phyloP scores from a whole-genome alignment of 2,888 invertebrate genomes.

The Tetragnatha montana region DNA sequence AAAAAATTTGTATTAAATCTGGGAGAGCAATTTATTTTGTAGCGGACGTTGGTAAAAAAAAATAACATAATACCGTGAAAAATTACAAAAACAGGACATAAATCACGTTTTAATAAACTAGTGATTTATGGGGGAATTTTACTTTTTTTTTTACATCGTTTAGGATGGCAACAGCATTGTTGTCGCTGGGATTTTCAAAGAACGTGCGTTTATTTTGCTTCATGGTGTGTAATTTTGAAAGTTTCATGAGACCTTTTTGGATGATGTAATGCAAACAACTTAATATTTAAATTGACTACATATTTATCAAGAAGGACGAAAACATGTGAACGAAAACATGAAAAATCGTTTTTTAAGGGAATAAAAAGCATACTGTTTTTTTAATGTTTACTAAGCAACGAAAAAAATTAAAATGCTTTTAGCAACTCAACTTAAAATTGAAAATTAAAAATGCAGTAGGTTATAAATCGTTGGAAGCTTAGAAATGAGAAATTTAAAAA shows the following conservation, averaged over 20 bases:
- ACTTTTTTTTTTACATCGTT: neutral
- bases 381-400: no score
- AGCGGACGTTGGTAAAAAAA: neutral
- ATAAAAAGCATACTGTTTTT: no score
- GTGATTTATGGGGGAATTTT: neutral
- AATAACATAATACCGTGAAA: neutral
- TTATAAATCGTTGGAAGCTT: no score
- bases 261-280: neutral
- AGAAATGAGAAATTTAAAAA: no score
- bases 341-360: no score
- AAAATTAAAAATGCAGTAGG: no score
- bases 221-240: neutral
- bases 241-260: neutral
- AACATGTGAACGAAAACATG: no score
- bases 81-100: neutral
- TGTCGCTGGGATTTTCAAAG: neutral
- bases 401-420: no score
- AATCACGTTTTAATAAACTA: neutral
- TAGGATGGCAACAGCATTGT: neutral
- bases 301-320: no score
- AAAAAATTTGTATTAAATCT: neutral
- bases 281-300: no score
- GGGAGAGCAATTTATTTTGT: neutral
- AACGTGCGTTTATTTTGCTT: neutral
- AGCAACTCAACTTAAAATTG: no score